A percentile compares a stretch with the other conserved stretches of the same genome.
These are phyloP conservation scores for Oreamnos americanus DNA, from an alignment of 2,113 vertebrate species.

Conservation along the genomic window DNA sequence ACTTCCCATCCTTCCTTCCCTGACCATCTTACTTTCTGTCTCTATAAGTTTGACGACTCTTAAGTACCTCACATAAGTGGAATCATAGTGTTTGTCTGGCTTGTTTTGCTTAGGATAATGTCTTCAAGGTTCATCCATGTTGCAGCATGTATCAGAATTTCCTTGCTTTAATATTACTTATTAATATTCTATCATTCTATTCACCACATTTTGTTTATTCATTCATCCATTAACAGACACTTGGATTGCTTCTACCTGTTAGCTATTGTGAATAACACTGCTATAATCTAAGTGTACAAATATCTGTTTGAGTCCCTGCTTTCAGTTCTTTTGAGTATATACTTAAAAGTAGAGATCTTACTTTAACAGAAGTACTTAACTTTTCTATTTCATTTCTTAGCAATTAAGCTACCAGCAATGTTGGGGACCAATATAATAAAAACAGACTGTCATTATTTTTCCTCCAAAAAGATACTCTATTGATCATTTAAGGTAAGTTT, in stretches of 20 bases:
- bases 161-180: neutral
- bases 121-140: neutral
- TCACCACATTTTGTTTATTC: neutral
- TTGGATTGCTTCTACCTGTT: neutral
- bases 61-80: neutral
- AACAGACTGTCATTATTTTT: neutral
- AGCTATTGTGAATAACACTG: neutral
- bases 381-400: conserved; percentile 11
- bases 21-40: neutral
- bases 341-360: neutral
- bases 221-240: neutral
- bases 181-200: neutral
- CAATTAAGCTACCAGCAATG: neutral
- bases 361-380: neutral
- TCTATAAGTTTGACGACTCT: neutral
- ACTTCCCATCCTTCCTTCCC: fast-evolving
- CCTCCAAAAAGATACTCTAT: neutral
- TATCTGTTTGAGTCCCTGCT: neutral
- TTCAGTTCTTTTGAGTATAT: neutral
- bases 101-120: neutral
- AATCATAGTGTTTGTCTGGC: neutral
- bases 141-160: neutral
- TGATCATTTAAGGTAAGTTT: neutral
- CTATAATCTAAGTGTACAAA: neutral
- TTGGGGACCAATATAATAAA: neutral